Evolutionary conservation across 2,797 vertebrate genomes (phyloP).

Genomic region (Ambastaia sidthimunki): DNA sequence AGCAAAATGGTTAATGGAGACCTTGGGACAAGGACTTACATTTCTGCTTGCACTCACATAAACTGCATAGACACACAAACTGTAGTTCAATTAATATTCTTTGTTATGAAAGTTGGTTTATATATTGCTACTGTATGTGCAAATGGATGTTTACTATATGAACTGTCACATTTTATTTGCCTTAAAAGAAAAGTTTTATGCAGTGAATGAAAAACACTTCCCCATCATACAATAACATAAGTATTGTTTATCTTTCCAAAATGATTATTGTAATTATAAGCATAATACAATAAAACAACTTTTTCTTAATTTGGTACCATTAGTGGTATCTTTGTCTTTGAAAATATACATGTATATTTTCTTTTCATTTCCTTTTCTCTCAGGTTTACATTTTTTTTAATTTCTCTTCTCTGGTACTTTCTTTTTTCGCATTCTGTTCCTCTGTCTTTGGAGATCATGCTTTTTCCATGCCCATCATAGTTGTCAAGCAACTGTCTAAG

Average conservation of each 20-base stretch:
- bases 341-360: conserved; percentile 26
- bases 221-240: background rate
- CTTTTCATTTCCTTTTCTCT: conserved; percentile 6
- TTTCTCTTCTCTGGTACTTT: background rate
- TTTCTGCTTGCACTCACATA: conserved; percentile 20
- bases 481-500: background rate
- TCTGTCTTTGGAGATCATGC: background rate
- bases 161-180: conserved; percentile 45
- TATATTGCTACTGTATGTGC: background rate
- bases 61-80: conserved; percentile 23
- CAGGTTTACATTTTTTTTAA: background rate
- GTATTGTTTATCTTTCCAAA: background rate
- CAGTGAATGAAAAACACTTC: conserved; percentile 12
- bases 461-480: background rate
- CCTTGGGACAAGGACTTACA: conserved; percentile 29
- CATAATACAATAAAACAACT: conserved; percentile 31
- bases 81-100: conserved; percentile 17
- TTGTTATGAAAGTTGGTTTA: conserved; percentile 12
- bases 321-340: conserved; percentile 38
- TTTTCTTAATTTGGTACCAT: conserved; percentile 51
- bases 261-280: conserved; percentile 4
- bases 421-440: background rate
- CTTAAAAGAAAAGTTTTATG: conserved; percentile 32
- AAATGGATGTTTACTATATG: background rate
- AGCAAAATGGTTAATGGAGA: background rate